Percentiles rank a stretch among this genome's conserved stretches.
These are phyloP conservation scores for Phyllotreta cruciferae DNA, from an alignment of 2,888 invertebrate genomes.

Conservation along the genomic window DNA sequence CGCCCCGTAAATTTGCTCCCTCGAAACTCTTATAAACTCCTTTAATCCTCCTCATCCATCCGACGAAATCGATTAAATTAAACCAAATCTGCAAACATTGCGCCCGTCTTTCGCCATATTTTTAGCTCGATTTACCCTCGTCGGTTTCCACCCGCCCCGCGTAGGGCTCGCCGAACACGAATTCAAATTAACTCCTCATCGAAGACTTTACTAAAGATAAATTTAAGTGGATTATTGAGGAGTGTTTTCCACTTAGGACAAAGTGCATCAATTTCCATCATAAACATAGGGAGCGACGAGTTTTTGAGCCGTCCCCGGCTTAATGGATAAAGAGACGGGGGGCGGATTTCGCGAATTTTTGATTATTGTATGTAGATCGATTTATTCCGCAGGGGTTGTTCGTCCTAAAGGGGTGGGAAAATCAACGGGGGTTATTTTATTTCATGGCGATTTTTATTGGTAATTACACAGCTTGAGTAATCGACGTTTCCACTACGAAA, in stretches of 20 bases:
- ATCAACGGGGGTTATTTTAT: no score
- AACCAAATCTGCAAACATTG: background rate
- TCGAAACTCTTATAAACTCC: no score
- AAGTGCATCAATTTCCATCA: conserved; percentile 59
- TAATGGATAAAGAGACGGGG: background rate
- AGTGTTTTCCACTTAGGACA: conserved; percentile 58
- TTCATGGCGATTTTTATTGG: no score
- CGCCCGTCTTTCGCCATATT: background rate
- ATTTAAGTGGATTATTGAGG: conserved; percentile 59
- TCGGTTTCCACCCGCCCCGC: background rate
- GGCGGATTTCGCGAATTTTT: background rate
- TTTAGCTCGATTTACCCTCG: conserved; percentile 2
- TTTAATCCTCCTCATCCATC: no score
- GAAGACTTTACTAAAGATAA: conserved; percentile 53
- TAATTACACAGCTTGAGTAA: no score
- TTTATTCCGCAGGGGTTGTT: background rate
- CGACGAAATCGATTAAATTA: no score
- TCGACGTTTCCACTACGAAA: no score
- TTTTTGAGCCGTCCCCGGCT: conserved; percentile 17
- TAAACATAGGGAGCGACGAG: conserved; percentile 50
- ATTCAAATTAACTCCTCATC: conserved; percentile 52
- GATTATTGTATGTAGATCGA: background rate
- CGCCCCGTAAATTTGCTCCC: no score
- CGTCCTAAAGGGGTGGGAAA: background rate
- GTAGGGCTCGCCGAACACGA: conserved; percentile 48